A percentile compares a stretch with the other conserved stretches of the same genome.
phyloP scores from a whole-genome alignment of 2,888 invertebrate genomes.

The Heliothis peltigera region DNA sequence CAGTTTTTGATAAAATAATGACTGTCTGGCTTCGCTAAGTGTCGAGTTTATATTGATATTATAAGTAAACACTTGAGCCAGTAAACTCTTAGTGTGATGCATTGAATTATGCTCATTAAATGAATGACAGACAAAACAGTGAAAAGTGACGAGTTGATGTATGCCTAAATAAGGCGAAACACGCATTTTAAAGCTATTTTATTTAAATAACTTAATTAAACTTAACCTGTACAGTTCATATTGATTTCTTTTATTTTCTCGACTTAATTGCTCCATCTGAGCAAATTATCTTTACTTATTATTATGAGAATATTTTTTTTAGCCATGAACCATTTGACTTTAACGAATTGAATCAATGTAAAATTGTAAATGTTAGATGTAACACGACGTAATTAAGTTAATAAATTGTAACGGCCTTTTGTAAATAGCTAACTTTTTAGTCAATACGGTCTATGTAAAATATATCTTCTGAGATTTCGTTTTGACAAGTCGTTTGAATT shows the following conservation, averaged over 20 bases:
- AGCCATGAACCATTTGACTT: slow-evolving; percentile 59
- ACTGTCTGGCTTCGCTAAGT: slow-evolving; percentile 49
- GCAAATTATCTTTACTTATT: slow-evolving; percentile 44
- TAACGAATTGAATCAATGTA: slow-evolving; percentile 73
- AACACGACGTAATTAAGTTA: slow-evolving; percentile 71
- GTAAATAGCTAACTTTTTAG: slow-evolving; percentile 83
- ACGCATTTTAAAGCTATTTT: slow-evolving; percentile 57
- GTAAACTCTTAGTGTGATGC: slow-evolving; percentile 43
- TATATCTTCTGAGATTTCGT: slow-evolving; percentile 56
- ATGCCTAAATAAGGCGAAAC: slow-evolving; percentile 49
- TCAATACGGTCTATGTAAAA: slow-evolving; percentile 67
- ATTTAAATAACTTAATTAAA: slow-evolving; percentile 60
- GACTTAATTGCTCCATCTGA: slow-evolving; percentile 47
- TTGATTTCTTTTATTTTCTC: slow-evolving; percentile 44
- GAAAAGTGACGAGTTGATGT: slow-evolving; percentile 16
- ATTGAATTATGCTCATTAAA: slow-evolving; percentile 29
- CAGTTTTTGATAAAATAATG: slow-evolving; percentile 77
- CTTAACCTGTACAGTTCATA: slow-evolving; percentile 58
- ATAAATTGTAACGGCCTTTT: slow-evolving; percentile 78
- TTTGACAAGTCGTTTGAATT: slow-evolving; percentile 33
- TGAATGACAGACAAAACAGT: slow-evolving; percentile 19
- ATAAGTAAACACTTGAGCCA: slow-evolving; percentile 38
- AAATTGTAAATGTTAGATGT: slow-evolving; percentile 85
- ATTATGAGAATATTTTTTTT: slow-evolving; percentile 51
- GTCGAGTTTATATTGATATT: slow-evolving; percentile 51